Conservation (phyloP, 2,113 vertebrate genomes). For the Carassius carassius region DNA sequence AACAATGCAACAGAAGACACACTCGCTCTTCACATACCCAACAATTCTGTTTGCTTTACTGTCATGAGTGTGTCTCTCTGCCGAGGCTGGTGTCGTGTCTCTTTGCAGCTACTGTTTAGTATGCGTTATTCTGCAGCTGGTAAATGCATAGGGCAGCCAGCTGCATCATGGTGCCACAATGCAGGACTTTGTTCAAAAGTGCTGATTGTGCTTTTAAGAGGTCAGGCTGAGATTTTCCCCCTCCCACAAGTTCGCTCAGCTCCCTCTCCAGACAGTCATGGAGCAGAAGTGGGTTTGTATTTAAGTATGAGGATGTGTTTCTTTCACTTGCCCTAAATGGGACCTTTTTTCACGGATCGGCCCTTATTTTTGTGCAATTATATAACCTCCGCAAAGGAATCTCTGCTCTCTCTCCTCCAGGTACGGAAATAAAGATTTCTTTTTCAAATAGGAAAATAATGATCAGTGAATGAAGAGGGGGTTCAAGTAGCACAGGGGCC, state of each 20-base stretch:
- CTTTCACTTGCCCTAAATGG: slow-evolving; percentile 9
- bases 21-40: neutral
- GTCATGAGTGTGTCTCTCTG: neutral
- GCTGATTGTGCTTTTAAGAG: slow-evolving; percentile 44
- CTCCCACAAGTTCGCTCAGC: slow-evolving; percentile 8
- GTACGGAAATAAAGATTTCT: slow-evolving; percentile 62
- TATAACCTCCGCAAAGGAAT: slow-evolving; percentile 27
- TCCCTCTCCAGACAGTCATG: slow-evolving; percentile 16
- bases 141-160: slow-evolving; percentile 29
- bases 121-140: slow-evolving; percentile 29
- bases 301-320: neutral
- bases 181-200: slow-evolving; percentile 42
- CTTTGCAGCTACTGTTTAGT: slow-evolving; percentile 10
- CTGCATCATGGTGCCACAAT: slow-evolving; percentile 44
- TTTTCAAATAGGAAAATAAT: slow-evolving; percentile 68
- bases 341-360: neutral
- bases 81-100: slow-evolving; percentile 11
- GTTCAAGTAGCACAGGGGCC: slow-evolving; percentile 53
- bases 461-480: slow-evolving; percentile 55
- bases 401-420: slow-evolving; percentile 54
- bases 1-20: slow-evolving; percentile 15
- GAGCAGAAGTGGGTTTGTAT: slow-evolving; percentile 7
- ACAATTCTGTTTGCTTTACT: neutral
- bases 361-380: neutral
- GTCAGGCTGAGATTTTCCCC: slow-evolving; percentile 33